A percentile compares a stretch with the other conserved stretches of the same genome.
These are phyloP conservation scores for Oreochromis mossambicus DNA, from an alignment of 2,797 vertebrate genomes.

Conservation along the genomic window DNA sequence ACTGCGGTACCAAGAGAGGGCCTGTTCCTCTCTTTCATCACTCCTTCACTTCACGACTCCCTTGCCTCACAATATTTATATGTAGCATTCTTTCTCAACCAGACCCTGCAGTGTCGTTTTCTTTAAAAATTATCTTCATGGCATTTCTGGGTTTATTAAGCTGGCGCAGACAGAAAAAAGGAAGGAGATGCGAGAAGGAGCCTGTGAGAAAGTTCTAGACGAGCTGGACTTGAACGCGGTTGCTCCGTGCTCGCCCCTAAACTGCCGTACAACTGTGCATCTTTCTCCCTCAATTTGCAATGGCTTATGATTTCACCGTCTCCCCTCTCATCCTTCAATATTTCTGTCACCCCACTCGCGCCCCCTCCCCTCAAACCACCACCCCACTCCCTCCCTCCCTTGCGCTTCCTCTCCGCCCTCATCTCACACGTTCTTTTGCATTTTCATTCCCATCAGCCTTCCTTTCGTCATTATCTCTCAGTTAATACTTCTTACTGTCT, in stretches of 20 bases:
- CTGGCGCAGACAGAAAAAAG: background rate
- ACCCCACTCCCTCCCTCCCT: background rate
- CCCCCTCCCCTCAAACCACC: background rate
- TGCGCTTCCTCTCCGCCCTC: slow-evolving; percentile 47
- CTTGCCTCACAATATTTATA: slow-evolving; percentile 17
- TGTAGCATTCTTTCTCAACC: slow-evolving; percentile 24
- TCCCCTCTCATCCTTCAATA: slow-evolving; percentile 52
- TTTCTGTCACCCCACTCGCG: slow-evolving; percentile 54
- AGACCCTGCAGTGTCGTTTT: slow-evolving; percentile 29
- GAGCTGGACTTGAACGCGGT: slow-evolving; percentile 17
- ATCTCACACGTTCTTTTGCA: slow-evolving; percentile 38
- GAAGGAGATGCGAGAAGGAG: background rate
- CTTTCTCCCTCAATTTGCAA: slow-evolving; percentile 45
- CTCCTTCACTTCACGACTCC: slow-evolving; percentile 41
- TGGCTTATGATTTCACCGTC: slow-evolving; percentile 51
- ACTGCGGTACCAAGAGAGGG: slow-evolving; percentile 65
- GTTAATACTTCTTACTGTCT: slow-evolving; percentile 67
- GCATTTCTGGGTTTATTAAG: slow-evolving; percentile 40
- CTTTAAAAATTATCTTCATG: slow-evolving; percentile 25
- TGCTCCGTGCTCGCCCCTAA: background rate
- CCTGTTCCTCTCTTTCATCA: slow-evolving; percentile 69
- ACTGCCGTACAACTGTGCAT: background rate
- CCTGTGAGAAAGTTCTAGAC: slow-evolving; percentile 24
- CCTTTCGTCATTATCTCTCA: slow-evolving; percentile 67
- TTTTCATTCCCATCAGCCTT: slow-evolving; percentile 64